Base-by-base conservation (phyloP, 1,140 invertebrate species). In the Ips typographus region DNA sequence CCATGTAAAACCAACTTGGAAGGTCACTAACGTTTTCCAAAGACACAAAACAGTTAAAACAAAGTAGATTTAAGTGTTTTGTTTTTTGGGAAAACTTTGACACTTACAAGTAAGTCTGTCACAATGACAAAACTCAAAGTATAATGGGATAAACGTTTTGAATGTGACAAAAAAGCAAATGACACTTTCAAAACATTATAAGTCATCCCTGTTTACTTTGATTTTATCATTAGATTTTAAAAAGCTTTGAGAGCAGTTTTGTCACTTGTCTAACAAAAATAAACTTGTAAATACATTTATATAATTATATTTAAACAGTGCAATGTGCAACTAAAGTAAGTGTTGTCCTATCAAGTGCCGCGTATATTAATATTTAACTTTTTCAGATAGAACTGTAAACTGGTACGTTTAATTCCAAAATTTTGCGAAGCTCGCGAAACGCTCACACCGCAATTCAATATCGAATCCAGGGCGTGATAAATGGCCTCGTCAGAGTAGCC, bases 321-420 rank as follows among this genome's bases (percentile, higher is more conserved):
- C 39, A 2, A 57, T 57, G 22, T 56, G 22, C 22, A 22, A 22
- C 22, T 22, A 22, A 22, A 22, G 22, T 22, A 39, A n/a, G 22
- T 8, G 5, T 2, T 60, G 5, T n/a, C 8, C 4, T 47, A 47
- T 47, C 41, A 63, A 64, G 42, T 38, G 40, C 56, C 43, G 49
- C 66, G 70, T 47, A 73, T 70, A 68, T 73, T 74, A 53, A 85
- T 82, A 76, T 85, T 85, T 70, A 85, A 81, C 73, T 84, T 84
- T 82, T 85, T 85, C 66, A 85, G 78, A 82, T 85, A 85, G 77
- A 84, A 83, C 63, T 85, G 84, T 69, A 85, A 79, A 56, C 83
- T 85, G 58, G 83, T 85, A 22, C 83, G 81, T 79, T 85, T 85
- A 79, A 85, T 85, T 62, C 83, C 83, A 68, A 82, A 84, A 79